phyloP scores from a whole-genome alignment of 1,140 invertebrate genomes.

The Copidosoma floridanum region DNA sequence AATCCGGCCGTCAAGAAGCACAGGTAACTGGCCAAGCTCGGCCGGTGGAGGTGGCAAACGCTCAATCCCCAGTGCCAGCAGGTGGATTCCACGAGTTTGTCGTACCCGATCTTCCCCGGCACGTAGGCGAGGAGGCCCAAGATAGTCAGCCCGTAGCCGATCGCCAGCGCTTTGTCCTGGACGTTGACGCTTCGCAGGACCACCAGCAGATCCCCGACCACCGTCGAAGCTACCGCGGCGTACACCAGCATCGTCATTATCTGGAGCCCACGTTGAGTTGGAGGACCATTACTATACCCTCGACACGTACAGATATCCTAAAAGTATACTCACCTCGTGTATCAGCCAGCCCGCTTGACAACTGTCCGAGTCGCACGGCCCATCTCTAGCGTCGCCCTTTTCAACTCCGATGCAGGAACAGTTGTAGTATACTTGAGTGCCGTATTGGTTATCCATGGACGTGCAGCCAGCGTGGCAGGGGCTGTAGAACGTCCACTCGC shows the following conservation, averaged over 20 bases:
- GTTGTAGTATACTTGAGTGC: constrained; percentile 53
- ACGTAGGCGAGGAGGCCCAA: constrained; percentile 58
- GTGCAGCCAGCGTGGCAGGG: constrained; percentile 72
- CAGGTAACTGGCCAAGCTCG: constrained; percentile 42
- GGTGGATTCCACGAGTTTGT: constrained; percentile 48
- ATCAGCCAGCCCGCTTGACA: constrained; percentile 59
- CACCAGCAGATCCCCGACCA: constrained; percentile 61
- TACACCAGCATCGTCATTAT: constrained; percentile 39
- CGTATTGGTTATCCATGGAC: constrained; percentile 42
- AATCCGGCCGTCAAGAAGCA: constrained; percentile 41
- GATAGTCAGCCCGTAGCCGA: constrained; percentile 60
- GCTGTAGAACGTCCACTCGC: constrained; percentile 63
- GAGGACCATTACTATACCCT: background rate
- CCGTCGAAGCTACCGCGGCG: constrained; percentile 44
- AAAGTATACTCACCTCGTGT: constrained; percentile 61
- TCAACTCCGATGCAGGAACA: constrained; percentile 55
- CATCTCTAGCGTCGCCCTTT: constrained; percentile 53
- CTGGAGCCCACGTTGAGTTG: no score
- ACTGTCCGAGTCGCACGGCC: constrained; percentile 56
- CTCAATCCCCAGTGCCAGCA: constrained; percentile 42
- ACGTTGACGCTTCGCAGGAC: constrained; percentile 56
- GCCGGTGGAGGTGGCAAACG: constrained; percentile 41
- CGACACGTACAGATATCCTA: no score
- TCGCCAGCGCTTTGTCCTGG: constrained; percentile 61
- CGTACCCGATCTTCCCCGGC: constrained; percentile 59